phyloP scores from a whole-genome alignment of 2,113 vertebrate genomes.

The Heterocephalus glaber region DNA sequence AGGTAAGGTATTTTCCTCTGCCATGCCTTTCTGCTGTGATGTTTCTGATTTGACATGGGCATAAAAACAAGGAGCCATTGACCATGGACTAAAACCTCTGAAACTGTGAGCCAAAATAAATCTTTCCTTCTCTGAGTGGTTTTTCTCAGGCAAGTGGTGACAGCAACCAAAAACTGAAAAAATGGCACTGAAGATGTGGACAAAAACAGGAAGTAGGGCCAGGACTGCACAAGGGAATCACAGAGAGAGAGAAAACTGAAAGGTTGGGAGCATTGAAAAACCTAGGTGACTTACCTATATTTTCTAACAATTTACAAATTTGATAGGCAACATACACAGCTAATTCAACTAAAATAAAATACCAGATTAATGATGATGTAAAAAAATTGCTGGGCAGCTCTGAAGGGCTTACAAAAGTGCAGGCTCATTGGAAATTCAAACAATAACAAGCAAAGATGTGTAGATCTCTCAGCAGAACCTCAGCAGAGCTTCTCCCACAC shows the following conservation, averaged over 20 bases:
- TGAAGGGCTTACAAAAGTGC: background rate
- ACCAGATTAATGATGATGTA: background rate
- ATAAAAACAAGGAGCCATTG: background rate
- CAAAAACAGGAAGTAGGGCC: background rate
- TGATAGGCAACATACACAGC: background rate
- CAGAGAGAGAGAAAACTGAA: background rate
- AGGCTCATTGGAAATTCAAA: background rate
- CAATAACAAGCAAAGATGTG: background rate
- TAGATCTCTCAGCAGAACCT: background rate
- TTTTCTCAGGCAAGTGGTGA: background rate
- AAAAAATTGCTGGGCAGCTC: background rate
- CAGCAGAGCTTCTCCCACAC: background rate
- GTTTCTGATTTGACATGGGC: background rate
- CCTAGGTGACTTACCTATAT: background rate
- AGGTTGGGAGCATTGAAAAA: background rate
- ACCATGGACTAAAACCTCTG: no score
- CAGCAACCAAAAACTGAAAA: background rate
- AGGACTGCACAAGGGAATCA: background rate
- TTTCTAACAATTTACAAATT: slow-evolving; percentile 13
- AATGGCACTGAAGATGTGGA: background rate
- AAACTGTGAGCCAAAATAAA: background rate
- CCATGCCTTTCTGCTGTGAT: background rate
- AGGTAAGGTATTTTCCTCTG: background rate
- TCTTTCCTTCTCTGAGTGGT: background rate
- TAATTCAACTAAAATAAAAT: background rate